Base-by-base conservation (phyloP, 2,888 invertebrate species). In the Phortica magna region DNA sequence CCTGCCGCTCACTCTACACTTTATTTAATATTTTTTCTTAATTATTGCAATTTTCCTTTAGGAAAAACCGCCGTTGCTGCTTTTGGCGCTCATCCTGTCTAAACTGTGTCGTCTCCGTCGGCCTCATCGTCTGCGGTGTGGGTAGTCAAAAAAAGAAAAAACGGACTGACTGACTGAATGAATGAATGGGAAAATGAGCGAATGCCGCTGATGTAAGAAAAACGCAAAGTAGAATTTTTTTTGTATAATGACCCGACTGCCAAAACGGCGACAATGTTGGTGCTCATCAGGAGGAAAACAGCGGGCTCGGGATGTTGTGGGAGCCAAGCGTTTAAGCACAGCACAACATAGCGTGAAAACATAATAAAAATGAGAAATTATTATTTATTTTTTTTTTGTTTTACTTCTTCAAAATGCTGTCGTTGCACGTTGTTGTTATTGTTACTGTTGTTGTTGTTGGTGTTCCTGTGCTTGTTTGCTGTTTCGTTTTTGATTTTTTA, bases 361-460 rank as follows among this genome's bases (percentile, higher is more conserved):
- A 79, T 82, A 82, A 77, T 83, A 83, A 83, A 83, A 82, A 82
- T 78, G 82, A 77, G 78, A 81, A 83, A 81, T 81, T 78, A 80
- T 82, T 80, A 79, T 76, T 74, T 55, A 64, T 74, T 65, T 53
- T 59, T 75, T 39, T 68, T 57, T 57, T 57, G 41, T 48, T 48
- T 48, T 9, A 48, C 48, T 48, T 9, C 48, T 31, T 31, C 48
- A 48, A 14, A 9, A 12, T 48, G 48, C 9, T 12, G 9, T 12
- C 48, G 48, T 12, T 64, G 31, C 31, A 10, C 64, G 39, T 31
- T 10, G n/a, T 79, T 43, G 22, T 64, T 61, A 43, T 17, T 10
- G n/a, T 41, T 42, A 1, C 61, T 39, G 64, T 10, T 22, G 39
- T 55, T 57, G 4, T n/a, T 22, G 59, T 76, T 78, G 77, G 43